These are phyloP conservation scores for Alligator sinensis DNA, from an alignment of 2,113 vertebrate species.

Conservation along the genomic window DNA sequence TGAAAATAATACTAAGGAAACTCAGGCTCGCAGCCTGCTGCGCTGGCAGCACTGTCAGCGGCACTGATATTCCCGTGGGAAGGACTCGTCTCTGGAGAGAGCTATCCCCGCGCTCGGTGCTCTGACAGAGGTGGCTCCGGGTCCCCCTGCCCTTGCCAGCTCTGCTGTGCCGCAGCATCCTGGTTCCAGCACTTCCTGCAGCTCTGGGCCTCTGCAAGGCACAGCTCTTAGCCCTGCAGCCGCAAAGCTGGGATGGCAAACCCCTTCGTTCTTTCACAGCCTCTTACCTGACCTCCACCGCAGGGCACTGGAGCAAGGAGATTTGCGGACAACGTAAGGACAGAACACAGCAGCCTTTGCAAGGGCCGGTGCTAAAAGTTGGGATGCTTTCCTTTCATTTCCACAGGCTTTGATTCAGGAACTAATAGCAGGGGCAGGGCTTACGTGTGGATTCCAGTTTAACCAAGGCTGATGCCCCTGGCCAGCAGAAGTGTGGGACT, in stretches of 20 bases:
- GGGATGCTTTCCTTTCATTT: background rate
- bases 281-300: background rate
- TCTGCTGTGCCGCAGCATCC: background rate
- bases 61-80: conserved; percentile 42
- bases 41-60: conserved; percentile 29
- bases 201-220: too few relatives aligned
- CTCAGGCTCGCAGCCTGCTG: conserved; percentile 10
- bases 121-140: conserved; percentile 5
- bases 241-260: background rate
- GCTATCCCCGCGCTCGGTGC: too few relatives aligned
- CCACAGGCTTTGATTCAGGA: background rate
- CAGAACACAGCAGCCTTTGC: background rate
- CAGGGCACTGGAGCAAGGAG: background rate
- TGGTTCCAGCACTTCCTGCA: fast-evolving
- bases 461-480: background rate
- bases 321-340: background rate
- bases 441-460: background rate
- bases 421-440: background rate
- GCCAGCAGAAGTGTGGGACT: background rate
- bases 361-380: background rate
- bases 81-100: background rate
- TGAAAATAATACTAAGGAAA: background rate
- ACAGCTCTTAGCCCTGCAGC: background rate
- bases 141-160: background rate
- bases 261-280: background rate